These are phyloP conservation scores for Micromys minutus DNA, from an alignment of 2,113 vertebrate genomes.

Conservation along the genomic window DNA sequence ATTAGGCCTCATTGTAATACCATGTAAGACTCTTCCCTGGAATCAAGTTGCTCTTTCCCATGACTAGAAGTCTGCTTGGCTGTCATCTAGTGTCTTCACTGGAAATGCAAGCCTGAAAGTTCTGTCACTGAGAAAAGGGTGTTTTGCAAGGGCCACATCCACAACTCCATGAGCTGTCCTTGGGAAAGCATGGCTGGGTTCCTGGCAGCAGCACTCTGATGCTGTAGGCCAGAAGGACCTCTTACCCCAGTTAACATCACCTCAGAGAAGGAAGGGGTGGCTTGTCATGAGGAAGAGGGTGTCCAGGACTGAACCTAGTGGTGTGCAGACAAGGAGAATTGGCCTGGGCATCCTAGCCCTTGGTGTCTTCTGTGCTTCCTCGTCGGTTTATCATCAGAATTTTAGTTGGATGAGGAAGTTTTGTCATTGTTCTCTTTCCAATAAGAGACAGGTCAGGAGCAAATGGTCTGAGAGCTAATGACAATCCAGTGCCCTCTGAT, in stretches of 20 bases:
- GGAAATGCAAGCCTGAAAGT: neutral
- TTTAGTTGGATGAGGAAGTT: neutral
- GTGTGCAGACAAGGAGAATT: neutral
- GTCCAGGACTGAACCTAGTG: neutral
- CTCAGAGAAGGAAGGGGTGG: neutral
- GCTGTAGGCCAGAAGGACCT: neutral
- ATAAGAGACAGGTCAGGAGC: neutral
- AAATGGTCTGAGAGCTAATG: neutral
- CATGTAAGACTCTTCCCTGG: neutral
- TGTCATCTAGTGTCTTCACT: neutral
- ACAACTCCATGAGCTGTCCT: neutral
- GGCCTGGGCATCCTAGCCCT: neutral
- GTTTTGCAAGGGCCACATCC: neutral
- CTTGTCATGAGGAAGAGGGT: neutral
- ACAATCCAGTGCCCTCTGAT: neutral
- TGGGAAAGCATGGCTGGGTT: neutral
- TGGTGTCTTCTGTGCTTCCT: neutral
- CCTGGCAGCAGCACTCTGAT: neutral
- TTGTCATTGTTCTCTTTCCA: neutral
- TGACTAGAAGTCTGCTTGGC: neutral
- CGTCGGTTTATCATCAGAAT: neutral
- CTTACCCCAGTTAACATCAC: neutral
- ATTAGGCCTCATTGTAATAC: neutral
- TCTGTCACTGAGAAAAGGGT: neutral
- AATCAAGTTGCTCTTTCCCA: neutral